phyloP scores from a whole-genome alignment of 92 coral and sea anemone genomes.

The Plumapathes pennacea region DNA sequence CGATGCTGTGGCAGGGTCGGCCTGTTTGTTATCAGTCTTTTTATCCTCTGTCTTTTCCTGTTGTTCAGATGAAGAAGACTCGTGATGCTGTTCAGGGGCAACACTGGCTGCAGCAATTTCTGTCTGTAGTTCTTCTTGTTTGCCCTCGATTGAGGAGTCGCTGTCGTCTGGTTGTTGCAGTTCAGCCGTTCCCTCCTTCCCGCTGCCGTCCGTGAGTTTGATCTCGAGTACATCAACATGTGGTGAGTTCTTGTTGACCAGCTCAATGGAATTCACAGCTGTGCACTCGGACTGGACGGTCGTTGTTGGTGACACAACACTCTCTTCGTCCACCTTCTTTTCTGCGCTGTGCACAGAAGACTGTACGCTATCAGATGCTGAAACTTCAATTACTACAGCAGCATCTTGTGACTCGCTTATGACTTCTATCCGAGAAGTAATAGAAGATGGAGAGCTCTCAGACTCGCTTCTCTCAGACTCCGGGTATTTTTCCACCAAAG shows the following conservation, averaged over 20 bases:
- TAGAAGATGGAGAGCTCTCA: too few species aligned
- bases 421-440: too few species aligned
- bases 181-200: slow-evolving; percentile 90
- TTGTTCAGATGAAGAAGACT: background rate
- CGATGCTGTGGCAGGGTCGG: too few species aligned
- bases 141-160: background rate
- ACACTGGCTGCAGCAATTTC: too few species aligned
- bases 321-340: too few species aligned
- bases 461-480: background rate
- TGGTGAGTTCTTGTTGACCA: slow-evolving; percentile 43
- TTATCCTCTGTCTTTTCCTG: background rate
- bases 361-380: too few species aligned
- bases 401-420: too few species aligned
- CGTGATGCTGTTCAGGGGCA: background rate
- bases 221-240: slow-evolving; percentile 90
- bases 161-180: slow-evolving; percentile 46
- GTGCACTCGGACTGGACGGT: slow-evolving; percentile 55
- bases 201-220: slow-evolving; percentile 74
- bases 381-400: too few species aligned
- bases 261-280: slow-evolving; percentile 49
- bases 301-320: too few species aligned
- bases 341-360: too few species aligned
- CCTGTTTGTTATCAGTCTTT: slow-evolving; percentile 1
- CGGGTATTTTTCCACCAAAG: background rate
- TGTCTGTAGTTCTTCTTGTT: slow-evolving; percentile 1